phyloP scores from a whole-genome alignment of 92 coral and sea anemone genomes.

The Desmophyllum pertusum region DNA sequence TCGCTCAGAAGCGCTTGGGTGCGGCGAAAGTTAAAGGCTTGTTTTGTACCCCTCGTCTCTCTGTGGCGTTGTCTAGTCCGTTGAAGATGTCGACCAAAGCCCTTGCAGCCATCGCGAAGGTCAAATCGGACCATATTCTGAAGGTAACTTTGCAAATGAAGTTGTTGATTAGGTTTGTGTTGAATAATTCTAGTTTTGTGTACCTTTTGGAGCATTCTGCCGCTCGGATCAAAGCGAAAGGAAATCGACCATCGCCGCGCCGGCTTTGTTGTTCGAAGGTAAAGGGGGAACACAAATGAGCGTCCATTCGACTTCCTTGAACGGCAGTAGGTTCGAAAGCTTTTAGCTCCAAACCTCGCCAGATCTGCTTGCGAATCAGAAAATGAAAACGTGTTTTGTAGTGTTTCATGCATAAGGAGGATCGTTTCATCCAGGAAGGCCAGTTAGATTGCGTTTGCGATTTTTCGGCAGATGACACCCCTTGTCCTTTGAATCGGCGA shows the following conservation, averaged over 20 bases:
- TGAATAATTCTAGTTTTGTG: slow-evolving; percentile 16
- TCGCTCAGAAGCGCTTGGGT: slow-evolving; percentile 76
- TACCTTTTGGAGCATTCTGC: slow-evolving; percentile 1
- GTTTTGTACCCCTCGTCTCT: slow-evolving; percentile 93
- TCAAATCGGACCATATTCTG: slow-evolving; percentile 87
- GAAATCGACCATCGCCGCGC: slow-evolving; percentile 86
- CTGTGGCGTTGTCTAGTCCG: slow-evolving; percentile 80
- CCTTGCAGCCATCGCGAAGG: slow-evolving; percentile 95
- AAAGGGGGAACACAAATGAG: slow-evolving; percentile 78
- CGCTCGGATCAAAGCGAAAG: slow-evolving; percentile 47
- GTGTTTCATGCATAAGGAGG: slow-evolving; percentile 10
- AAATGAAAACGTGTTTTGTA: not conserved
- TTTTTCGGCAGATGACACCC: slow-evolving; percentile 98
- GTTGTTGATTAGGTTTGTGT: not conserved
- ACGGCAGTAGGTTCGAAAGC: slow-evolving; percentile 44
- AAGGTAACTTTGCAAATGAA: slow-evolving; percentile 71
- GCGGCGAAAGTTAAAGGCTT: slow-evolving; percentile 87
- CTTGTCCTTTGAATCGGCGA: slow-evolving; percentile 84
- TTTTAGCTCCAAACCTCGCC: not conserved
- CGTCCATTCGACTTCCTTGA: slow-evolving; percentile 64
- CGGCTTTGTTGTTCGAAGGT: slow-evolving; percentile 86
- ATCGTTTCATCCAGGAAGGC: slow-evolving; percentile 46
- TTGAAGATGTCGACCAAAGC: slow-evolving; percentile 92
- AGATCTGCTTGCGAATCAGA: not conserved
- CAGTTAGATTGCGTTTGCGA: slow-evolving; percentile 76